phyloP scores from a whole-genome alignment of 23 tunicate genomes.

The Styela clava region DNA sequence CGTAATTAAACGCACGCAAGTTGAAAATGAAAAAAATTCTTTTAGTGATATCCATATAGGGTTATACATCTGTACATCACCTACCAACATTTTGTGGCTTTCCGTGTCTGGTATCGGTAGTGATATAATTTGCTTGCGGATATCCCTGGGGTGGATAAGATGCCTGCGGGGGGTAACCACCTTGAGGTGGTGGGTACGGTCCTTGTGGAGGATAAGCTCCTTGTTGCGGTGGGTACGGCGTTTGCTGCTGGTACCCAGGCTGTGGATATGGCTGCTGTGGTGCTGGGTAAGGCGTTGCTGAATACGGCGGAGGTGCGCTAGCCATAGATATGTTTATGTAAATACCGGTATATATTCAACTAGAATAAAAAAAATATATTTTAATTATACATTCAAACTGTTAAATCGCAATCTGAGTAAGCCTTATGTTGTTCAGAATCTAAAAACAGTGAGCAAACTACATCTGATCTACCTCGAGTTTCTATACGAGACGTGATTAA shows the following conservation, averaged over 20 bases:
- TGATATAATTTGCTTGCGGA: constrained; percentile 37
- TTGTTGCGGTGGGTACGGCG: constrained; percentile 41
- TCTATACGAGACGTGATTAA: no score
- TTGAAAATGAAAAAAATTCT: no score
- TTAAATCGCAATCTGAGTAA: no score
- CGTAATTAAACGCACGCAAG: no score
- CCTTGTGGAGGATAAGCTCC: constrained; percentile 39
- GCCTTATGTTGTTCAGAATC: no score
- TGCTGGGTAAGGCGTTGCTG: constrained; percentile 34
- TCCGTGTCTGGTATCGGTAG: constrained; percentile 44
- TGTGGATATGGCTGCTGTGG: constrained; percentile 30
- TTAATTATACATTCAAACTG: no score
- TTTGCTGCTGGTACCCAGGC: constrained; percentile 4
- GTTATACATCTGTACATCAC: no score
- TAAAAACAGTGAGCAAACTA: no score
- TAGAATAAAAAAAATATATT: no score
- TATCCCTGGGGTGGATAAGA: constrained; percentile 52
- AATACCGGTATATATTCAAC: no score
- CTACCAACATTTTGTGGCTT: constrained; percentile 50
- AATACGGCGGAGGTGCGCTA: constrained; percentile 53
- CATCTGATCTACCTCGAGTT: no score
- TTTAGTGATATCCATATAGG: no score
- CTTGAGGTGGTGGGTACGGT: constrained; percentile 51
- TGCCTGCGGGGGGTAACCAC: constrained; percentile 41
- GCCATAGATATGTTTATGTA: constrained; percentile 24